phyloP scores from a whole-genome alignment of 2,888 invertebrate species.

The Drosophila falleni region DNA sequence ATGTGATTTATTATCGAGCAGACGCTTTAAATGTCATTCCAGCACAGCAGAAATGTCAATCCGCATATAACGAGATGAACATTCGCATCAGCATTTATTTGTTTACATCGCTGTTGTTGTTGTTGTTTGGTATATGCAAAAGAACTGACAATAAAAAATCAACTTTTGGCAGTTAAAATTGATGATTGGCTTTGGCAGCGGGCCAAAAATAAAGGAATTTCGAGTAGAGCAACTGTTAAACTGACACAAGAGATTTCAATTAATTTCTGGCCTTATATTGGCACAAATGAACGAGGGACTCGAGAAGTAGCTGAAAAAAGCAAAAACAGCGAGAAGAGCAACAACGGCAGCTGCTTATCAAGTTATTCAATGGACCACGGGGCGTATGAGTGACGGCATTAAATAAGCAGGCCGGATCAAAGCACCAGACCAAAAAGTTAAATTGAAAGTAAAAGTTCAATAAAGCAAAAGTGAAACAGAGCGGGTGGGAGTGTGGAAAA shows the following conservation, averaged over 20 bases:
- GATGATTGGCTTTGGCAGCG: slow-evolving; percentile 64
- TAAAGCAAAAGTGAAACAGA: slow-evolving; percentile 60
- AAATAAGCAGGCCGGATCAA: slow-evolving; percentile 66
- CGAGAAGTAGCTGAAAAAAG: background rate
- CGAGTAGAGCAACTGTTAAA: slow-evolving; percentile 27
- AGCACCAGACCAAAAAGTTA: slow-evolving; percentile 70
- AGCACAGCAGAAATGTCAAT: slow-evolving; percentile 63
- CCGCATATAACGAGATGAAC: slow-evolving; percentile 53
- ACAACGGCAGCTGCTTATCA: slow-evolving; percentile 6
- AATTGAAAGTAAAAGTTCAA: slow-evolving; percentile 81
- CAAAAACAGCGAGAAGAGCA: slow-evolving; percentile 2
- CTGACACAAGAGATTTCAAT: slow-evolving; percentile 70
- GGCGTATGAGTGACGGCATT: slow-evolving; percentile 70
- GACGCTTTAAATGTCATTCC: slow-evolving; percentile 76
- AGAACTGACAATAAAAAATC: slow-evolving; percentile 38
- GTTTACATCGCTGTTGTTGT: slow-evolving; percentile 13
- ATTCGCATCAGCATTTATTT: slow-evolving; percentile 63
- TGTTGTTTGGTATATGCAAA: slow-evolving; percentile 13
- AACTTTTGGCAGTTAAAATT: slow-evolving; percentile 67
- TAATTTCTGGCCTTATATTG: slow-evolving; percentile 69
- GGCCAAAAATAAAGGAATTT: slow-evolving; percentile 30
- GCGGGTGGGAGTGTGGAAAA: background rate
- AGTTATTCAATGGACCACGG: slow-evolving; percentile 37
- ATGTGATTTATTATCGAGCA: slow-evolving; percentile 75
- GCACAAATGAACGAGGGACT: slow-evolving; percentile 56